phyloP scores from a whole-genome alignment of 2,888 invertebrate genomes.

The Ophion ventricosus region DNA sequence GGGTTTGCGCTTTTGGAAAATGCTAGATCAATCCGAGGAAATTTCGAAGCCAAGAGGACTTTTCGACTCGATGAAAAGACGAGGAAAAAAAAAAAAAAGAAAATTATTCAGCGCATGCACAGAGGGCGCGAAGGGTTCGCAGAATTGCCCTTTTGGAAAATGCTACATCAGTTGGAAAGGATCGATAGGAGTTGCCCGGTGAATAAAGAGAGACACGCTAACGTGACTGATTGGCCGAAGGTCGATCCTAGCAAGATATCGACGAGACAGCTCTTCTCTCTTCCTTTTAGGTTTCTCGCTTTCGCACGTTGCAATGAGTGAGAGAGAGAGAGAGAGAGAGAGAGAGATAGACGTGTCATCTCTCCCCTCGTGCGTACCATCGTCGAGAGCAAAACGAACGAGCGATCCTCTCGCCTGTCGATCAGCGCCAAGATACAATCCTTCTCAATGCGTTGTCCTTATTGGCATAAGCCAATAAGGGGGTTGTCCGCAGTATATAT shows the following conservation, averaged over 20 bases:
- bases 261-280: conserved; percentile 18
- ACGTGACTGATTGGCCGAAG: conserved; percentile 66
- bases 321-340: not conserved
- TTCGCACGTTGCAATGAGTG: conserved; percentile 40
- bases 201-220: conserved; percentile 45
- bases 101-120: conserved; percentile 1
- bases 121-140: conserved; percentile 8
- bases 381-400: conserved; percentile 20
- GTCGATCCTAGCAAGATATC: conserved; percentile 62
- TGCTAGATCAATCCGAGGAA: not conserved
- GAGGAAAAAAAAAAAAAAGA: not conserved
- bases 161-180: conserved; percentile 40
- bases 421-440: conserved; percentile 59
- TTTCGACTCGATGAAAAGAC: not conserved
- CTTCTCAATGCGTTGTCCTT: conserved; percentile 46
- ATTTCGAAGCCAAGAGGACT: not conserved
- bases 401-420: conserved; percentile 50
- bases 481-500: conserved; percentile 7
- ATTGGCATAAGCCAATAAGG: conserved; percentile 56
- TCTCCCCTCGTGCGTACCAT: conserved; percentile 2
- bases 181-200: conserved; percentile 33
- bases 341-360: conserved; percentile 23
- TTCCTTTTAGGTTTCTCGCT: conserved; percentile 1
- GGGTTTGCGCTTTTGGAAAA: not conserved
- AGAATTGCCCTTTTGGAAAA: conserved; percentile 23